Evolutionary conservation across 2,113 vertebrate genomes (phyloP), one percentile per base, ranked within the genome.

Genomic region (Paramisgurnus dabryanus): DNA sequence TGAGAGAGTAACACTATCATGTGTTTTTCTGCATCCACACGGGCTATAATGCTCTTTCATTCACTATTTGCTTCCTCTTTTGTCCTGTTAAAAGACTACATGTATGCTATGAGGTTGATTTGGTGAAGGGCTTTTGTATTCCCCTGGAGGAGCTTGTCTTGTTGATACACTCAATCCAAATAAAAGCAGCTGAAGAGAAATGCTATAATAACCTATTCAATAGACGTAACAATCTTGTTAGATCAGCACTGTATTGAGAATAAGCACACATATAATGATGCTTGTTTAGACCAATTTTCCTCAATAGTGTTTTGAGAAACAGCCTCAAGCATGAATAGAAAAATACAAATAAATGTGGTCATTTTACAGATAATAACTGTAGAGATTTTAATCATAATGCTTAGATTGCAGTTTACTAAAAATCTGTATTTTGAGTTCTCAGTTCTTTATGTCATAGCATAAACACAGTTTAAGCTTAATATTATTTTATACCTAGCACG

Each of bases 261-360:
- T 79, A 76, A 78, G 77, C 78, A 63, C 63, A 66, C 22, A 64
- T 72, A 82, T 83, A 87, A 87, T 84, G 83, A 70, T 2, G 76
- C 74, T 81, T 76, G 72, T 84, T 83, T 82, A 64, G 81, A 68
- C 72, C 76, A 84, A 87, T 87, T 86, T 83, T 81, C 82, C 82
- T 72, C 81, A 71, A 82, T 85, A 81, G 67, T 73, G 71, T 81
- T 83, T 75, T 76, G 78, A 81, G 80, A 87, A 81, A 77, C 79
- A 76, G 60, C 58, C 39, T 17, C 11, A 34, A 78, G 47, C 18
- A 63, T 64, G n/a, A 75, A 75, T 63, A 34, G 61, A 76, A 47
- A 66, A 70, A 61, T 65, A 7, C 63, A 81, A 50, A 53, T 71
- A 50, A 45, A 69, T 49, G 64, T 49, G 55, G 68, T 66, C 83